phyloP scores from a whole-genome alignment of 2,888 invertebrate species.

The Synergus gifuensis region DNA sequence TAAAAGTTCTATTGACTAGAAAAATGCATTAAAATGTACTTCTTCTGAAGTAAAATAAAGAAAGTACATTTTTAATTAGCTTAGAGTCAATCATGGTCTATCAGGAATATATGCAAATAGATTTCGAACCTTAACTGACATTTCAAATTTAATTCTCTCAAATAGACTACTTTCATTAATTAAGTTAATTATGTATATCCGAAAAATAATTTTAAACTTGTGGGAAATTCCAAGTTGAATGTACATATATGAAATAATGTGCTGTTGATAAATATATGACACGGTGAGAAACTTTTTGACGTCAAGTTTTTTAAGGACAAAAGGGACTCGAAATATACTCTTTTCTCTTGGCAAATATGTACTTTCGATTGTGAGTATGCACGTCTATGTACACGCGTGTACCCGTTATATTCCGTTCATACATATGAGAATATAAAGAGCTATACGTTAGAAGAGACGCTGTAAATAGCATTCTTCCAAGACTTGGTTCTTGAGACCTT shows the following conservation, averaged over 20 bases:
- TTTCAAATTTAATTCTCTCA: background rate
- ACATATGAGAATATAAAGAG: conserved; percentile 10
- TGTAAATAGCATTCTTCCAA: conserved; percentile 13
- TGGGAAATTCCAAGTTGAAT: no score
- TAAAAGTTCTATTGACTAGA: background rate
- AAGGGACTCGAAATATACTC: no score
- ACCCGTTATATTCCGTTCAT: background rate
- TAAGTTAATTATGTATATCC: no score
- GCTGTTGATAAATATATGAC: background rate
- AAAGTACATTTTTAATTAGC: no score
- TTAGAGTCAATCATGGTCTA: no score
- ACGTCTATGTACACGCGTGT: background rate
- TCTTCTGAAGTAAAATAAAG: no score
- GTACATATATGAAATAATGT: no score
- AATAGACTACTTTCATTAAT: no score
- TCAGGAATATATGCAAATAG: no score
- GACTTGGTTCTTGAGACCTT: conserved; percentile 21
- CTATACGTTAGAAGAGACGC: conserved; percentile 16
- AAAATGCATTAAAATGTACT: background rate
- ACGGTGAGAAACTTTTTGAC: no score
- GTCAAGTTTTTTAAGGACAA: no score
- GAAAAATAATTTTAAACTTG: background rate
- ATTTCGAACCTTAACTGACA: no score
- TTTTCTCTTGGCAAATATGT: background rate
- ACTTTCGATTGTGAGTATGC: background rate